Evolutionary conservation across 2,797 vertebrate genomes (phyloP).

Genomic region (Danionella dracula): DNA sequence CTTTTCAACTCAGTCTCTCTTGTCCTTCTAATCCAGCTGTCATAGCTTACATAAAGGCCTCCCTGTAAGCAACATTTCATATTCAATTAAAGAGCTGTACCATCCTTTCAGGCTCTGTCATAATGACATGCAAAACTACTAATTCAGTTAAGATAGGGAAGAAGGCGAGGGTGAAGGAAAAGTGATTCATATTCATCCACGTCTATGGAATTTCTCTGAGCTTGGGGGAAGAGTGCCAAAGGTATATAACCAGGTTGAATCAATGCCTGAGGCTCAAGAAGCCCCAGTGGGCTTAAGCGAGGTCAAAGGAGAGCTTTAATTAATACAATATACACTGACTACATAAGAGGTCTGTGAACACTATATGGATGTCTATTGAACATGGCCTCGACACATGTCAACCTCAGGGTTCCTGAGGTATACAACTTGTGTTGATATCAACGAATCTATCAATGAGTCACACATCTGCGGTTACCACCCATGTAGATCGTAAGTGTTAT

Average conservation of each 20-base stretch:
- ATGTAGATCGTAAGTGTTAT: too few species aligned
- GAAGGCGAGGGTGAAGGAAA: not conserved
- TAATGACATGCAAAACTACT: slow-evolving; percentile 13
- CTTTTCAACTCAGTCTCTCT: not conserved
- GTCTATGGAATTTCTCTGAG: not conserved
- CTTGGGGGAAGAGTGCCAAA: not conserved
- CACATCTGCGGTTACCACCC: too few species aligned
- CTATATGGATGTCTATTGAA: not conserved
- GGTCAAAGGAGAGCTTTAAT: slow-evolving; percentile 25
- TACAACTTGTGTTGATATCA: too few species aligned
- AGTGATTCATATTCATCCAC: not conserved
- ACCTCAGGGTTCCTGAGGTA: not conserved
- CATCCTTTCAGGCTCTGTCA: slow-evolving; percentile 4
- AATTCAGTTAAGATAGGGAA: not conserved
- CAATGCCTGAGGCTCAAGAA: slow-evolving; percentile 9
- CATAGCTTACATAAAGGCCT: slow-evolving; percentile 20
- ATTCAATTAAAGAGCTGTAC: slow-evolving; percentile 2
- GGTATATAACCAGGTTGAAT: slow-evolving; percentile 10
- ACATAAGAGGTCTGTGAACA: slow-evolving; percentile 16
- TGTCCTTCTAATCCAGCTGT: slow-evolving; percentile 20
- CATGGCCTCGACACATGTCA: not conserved
- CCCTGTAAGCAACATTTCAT: slow-evolving; percentile 8
- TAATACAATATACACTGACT: slow-evolving; percentile 6
- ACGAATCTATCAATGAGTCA: too few species aligned
- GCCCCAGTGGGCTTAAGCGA: not conserved